Evolutionary conservation across 2,797 vertebrate genomes (phyloP), one percentile per base, ranked within the genome.

Genomic region (Characodon lateralis): DNA sequence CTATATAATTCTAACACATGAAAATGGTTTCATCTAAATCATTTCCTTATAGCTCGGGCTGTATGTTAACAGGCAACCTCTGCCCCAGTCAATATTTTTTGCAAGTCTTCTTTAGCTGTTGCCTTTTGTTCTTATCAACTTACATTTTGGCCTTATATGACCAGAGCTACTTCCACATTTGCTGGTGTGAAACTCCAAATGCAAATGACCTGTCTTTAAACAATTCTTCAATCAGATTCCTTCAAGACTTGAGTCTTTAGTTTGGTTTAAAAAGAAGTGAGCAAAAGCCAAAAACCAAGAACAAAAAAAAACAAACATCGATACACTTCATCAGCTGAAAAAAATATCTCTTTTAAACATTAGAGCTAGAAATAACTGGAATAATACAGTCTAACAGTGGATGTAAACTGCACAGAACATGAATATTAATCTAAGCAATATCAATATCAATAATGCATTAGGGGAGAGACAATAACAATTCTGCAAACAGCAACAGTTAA

Each of bases 381-480:
- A 69, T 46, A n/a, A 69, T 46, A 5, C 14, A 41, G 39, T n/a
- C 22, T 43, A 68, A 68, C 35, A 43, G 35, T 24, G 65, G 39
- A 41, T 26, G 12, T 16, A 46, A 69, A 69, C n/a, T 2, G 12
- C 66, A 46, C 41, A 68, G 22, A 14, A 69, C 65, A 68, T 68
- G 39, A 14, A 68, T 41, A 69, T 69, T 69, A 13, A 26, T 24
- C 35, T 72, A n/a, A 58, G 16, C 13, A 1, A 18, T 28, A 58
- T 41, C 35, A 73, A 41, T 56, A 14, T n/a, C 53, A 56, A 35
- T 6, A 72, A 72, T 26, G 43, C 39, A 73, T 56, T 58, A 56
- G 71, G 24, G 59, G 63, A 66, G 35, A 66, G 53, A 73, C 22
- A 18, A 59, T 72, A 55, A 55, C 28, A 69, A 66, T 22, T 68